phyloP scores from a whole-genome alignment of 2,797 vertebrate genomes.

The Trematomus bernacchii region DNA sequence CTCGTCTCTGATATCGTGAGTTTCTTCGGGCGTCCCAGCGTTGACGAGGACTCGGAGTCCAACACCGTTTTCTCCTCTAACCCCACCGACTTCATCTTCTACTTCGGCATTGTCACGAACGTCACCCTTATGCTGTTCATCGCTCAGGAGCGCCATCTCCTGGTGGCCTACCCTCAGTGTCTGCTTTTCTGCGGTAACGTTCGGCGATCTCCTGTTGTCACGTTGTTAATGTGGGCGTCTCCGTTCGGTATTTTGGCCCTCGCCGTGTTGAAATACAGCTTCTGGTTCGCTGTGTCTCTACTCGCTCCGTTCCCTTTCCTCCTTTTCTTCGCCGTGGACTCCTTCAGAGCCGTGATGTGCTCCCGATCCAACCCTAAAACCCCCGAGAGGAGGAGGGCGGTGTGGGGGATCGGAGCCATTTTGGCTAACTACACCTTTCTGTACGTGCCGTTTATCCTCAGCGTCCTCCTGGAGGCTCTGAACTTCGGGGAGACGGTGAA shows the following conservation, averaged over 20 bases:
- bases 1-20: slow-evolving; percentile 76
- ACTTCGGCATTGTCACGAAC: slow-evolving; percentile 74
- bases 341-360: slow-evolving; percentile 71
- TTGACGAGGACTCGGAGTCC: not conserved
- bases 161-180: slow-evolving; percentile 69
- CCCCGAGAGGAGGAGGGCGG: slow-evolving; percentile 59
- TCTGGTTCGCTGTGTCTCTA: slow-evolving; percentile 69
- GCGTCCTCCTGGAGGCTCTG: slow-evolving; percentile 71
- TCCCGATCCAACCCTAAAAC: slow-evolving; percentile 35
- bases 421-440: slow-evolving; percentile 77
- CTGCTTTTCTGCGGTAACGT: slow-evolving; percentile 49
- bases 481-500: slow-evolving; percentile 28
- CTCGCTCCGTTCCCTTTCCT: slow-evolving; percentile 77
- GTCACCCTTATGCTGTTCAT: slow-evolving; percentile 75
- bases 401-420: slow-evolving; percentile 64
- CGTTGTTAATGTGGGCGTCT: slow-evolving; percentile 54
- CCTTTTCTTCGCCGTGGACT: slow-evolving; percentile 77
- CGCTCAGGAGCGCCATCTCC: slow-evolving; percentile 75
- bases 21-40: slow-evolving; percentile 68
- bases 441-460: slow-evolving; percentile 76
- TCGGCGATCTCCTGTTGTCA: slow-evolving; percentile 41
- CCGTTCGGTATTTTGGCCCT: slow-evolving; percentile 71
- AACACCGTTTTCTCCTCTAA: slow-evolving; percentile 9
- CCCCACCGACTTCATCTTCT: slow-evolving; percentile 69
- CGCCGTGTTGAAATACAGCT: slow-evolving; percentile 47